Conservation (phyloP, 2,113 vertebrate genomes). For the Anser brachyrhynchus region DNA sequence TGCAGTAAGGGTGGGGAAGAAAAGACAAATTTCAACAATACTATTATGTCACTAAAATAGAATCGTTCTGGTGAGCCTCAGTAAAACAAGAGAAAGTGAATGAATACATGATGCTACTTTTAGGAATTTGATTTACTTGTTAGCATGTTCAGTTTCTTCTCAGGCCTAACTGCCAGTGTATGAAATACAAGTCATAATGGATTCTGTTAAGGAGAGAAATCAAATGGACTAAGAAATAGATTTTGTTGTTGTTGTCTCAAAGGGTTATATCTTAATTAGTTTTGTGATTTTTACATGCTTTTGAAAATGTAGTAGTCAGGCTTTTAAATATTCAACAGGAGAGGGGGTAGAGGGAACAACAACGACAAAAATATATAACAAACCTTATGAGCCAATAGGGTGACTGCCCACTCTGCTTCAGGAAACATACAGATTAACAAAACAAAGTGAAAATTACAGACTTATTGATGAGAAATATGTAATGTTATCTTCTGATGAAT, state of each 20-base stretch:
- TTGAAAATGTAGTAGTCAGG: neutral
- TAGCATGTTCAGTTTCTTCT: constrained; percentile 35
- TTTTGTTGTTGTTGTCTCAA: neutral
- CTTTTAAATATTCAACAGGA: neutral
- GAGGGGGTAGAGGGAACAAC: neutral
- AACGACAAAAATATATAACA: neutral
- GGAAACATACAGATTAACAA: neutral
- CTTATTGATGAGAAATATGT: neutral
- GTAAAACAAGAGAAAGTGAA: constrained; percentile 32
- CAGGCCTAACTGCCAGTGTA: neutral
- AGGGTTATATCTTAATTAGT: neutral
- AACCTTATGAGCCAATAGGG: neutral
- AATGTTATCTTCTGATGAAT: neutral
- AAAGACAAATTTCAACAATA: constrained; percentile 52
- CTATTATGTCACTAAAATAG: constrained; percentile 55
- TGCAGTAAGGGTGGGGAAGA: constrained; percentile 26
- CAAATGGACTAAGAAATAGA: neutral
- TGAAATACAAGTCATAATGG: constrained; percentile 20
- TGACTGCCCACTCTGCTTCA: neutral
- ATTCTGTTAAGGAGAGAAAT: constrained; percentile 17
- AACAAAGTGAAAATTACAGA: neutral
- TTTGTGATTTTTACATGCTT: neutral
- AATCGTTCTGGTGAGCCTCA: constrained; percentile 42
- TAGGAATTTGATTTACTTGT: constrained; percentile 50
- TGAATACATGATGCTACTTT: neutral